Percentiles rank a stretch among this genome's conserved stretches.
Evolutionary conservation across 2,113 vertebrate species (phyloP).

Genomic region (Clinocottus analis): DNA sequence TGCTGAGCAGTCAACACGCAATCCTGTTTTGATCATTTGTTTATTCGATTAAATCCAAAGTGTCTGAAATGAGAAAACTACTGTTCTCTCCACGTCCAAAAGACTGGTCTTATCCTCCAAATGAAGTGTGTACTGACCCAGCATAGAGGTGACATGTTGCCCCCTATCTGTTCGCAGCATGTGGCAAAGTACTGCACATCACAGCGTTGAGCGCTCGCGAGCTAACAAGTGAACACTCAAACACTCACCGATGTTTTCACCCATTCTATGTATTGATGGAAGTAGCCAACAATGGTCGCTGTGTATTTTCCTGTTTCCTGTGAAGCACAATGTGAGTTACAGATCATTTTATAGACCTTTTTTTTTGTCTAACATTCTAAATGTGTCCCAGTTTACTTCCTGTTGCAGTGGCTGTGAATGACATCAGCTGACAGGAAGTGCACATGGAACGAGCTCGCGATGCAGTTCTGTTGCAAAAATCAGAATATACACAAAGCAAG

Average conservation of each 20-base stretch:
- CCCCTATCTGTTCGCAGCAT: not conserved
- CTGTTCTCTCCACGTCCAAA: no score
- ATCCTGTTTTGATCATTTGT: no score
- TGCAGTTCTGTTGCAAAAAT: no score
- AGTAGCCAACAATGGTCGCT: slow-evolving; percentile 87
- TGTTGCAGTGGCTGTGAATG: not conserved
- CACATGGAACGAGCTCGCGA: no score
- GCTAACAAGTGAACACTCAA: not conserved
- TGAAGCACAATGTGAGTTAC: slow-evolving; percentile 1
- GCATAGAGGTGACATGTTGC: not conserved
- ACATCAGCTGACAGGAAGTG: not conserved
- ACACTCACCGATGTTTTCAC: slow-evolving; percentile 90
- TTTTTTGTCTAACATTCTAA: not conserved
- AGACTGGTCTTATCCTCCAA: no score
- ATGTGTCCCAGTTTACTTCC: not conserved
- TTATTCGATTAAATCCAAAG: not conserved
- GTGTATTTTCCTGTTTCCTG: slow-evolving; percentile 90
- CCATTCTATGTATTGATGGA: slow-evolving; percentile 91
- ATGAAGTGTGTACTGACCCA: no score
- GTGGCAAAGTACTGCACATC: not conserved
- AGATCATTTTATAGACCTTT: not conserved
- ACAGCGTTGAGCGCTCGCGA: not conserved
- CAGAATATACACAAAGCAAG: not conserved
- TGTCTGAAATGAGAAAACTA: not conserved
- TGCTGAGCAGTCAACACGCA: not conserved